Base-by-base conservation (phyloP, 2,797 vertebrate species). In the Harpagifer antarcticus region DNA sequence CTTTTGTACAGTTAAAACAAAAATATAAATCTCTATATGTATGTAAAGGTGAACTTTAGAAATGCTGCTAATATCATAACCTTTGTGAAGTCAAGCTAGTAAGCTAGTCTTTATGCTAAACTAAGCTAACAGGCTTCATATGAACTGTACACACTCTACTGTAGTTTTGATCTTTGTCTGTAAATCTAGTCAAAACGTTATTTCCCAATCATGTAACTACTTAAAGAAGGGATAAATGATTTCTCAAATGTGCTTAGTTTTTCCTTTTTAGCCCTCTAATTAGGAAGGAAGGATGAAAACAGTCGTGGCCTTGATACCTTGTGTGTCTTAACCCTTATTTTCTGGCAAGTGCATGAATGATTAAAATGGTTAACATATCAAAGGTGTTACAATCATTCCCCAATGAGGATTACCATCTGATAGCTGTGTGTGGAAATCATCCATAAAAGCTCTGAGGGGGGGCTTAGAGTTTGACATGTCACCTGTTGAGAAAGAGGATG, bases 361-460 rank as follows among this genome's bases (percentile, higher is more conserved):
- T 53, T n/a, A 17, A 60, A 74, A 69, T 81, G 44, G 60, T 52
- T 82, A 71, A 79, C 77, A 88, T 71, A 48, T 58, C 17, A 70
- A 77, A 84, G 53, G 44, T 72, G 52, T 75, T 68, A 72, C 67
- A 86, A 86, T 89, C 80, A 56, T 69, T 76, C 74, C 55, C 27
- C 60, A 48, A 59, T 57, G 59, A 81, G 59, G 71, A 81, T 54
- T 68, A 78, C 31, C 59, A 62, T 82, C 67, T 72, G 20, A 79
- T 68, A 83, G 58, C 58, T 71, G 64, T 55, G 56, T 58, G 48
- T 55, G 66, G 63, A 73, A 78, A 70, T 71, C 76, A 83, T 86
- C 44, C 66, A 77, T 68, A 75, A 85, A 74, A 77, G 58, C 69
- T 83, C 68, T 72, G 58, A 72, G 42, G 64, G 42, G 64, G 68